Evolutionary conservation across 2,113 vertebrate species (phyloP).

Genomic region (Chaetodon auriga): DNA sequence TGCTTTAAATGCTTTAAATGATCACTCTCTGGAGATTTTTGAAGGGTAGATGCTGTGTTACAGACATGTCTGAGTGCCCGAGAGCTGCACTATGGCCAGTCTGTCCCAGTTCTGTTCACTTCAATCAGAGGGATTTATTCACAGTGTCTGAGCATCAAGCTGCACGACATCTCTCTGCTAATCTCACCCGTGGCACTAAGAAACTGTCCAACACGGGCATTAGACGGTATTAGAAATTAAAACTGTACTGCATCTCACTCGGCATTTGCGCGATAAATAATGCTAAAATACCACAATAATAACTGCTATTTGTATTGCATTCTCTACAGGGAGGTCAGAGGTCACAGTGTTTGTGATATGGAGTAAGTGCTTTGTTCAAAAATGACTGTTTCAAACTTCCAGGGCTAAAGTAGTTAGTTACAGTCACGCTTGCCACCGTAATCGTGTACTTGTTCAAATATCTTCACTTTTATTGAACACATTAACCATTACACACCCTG

Average conservation of each 20-base stretch:
- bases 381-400: neutral
- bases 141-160: slow-evolving; percentile 72
- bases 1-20: neutral
- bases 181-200: slow-evolving; percentile 57
- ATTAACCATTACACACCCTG: too few relatives aligned
- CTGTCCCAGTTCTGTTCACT: slow-evolving; percentile 83
- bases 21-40: slow-evolving; percentile 10
- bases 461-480: too few relatives aligned
- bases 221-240: slow-evolving; percentile 26
- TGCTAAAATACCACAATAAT: neutral
- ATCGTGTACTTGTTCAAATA: too few relatives aligned
- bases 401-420: too few relatives aligned
- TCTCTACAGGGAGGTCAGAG: slow-evolving; percentile 13
- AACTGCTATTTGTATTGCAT: neutral
- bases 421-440: too few relatives aligned
- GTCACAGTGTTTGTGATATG: neutral
- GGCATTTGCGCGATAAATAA: neutral
- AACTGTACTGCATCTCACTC: slow-evolving; percentile 4
- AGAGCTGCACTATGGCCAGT: slow-evolving; percentile 40
- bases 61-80: slow-evolving; percentile 37
- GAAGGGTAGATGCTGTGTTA: neutral
- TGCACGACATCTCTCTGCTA: slow-evolving; percentile 60
- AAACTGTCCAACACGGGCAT: slow-evolving; percentile 30
- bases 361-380: neutral
- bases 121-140: slow-evolving; percentile 81